These are phyloP conservation scores for Rhombomys opimus DNA, from an alignment of 2,113 vertebrate species.

Conservation along the genomic window DNA sequence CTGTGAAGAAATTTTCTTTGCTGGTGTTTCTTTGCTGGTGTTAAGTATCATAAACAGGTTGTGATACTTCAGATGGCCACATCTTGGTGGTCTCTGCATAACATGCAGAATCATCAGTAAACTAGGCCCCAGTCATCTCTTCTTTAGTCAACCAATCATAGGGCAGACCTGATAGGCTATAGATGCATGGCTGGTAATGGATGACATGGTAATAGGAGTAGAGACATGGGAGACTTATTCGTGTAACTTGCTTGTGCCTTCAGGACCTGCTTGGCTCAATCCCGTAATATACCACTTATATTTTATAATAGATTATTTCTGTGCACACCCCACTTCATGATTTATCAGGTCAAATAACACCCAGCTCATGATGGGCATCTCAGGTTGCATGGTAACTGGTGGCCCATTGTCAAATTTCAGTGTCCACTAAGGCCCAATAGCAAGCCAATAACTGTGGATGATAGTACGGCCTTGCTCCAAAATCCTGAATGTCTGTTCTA, in stretches of 20 bases:
- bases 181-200: not conserved
- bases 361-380: not conserved
- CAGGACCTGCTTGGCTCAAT: not conserved
- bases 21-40: not conserved
- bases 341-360: not conserved
- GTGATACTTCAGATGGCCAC: not conserved
- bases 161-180: not conserved
- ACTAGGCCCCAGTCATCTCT: not conserved
- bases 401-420: not conserved
- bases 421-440: not conserved
- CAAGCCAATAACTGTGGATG: not conserved
- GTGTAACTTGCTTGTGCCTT: not conserved
- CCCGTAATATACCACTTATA: not conserved
- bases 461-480: not conserved
- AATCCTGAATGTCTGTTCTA: not conserved
- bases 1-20: not conserved
- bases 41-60: not conserved
- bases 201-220: rapidly evolving
- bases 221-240: not conserved
- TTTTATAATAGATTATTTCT: not conserved
- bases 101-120: not conserved
- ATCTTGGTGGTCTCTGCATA: not conserved
- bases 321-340: not conserved
- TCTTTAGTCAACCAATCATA: not conserved
- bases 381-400: not conserved